These are phyloP conservation scores for Falco peregrinus DNA, from an alignment of 2,797 vertebrate species.

Conservation along the genomic window DNA sequence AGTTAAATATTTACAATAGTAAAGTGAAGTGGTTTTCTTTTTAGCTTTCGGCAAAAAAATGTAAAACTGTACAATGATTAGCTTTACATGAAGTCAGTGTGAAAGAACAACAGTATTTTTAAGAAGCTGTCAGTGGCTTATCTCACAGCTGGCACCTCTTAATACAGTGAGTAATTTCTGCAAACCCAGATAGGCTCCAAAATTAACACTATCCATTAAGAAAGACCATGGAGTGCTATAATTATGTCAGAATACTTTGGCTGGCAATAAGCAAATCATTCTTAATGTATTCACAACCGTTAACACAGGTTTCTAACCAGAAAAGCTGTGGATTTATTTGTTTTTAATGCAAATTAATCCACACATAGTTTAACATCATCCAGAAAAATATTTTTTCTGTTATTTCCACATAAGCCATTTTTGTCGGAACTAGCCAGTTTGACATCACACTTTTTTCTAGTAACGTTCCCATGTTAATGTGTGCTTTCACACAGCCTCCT, in stretches of 20 bases:
- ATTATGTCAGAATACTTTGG: constrained; percentile 25
- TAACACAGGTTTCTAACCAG: constrained; percentile 13
- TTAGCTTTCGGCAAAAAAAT: not conserved
- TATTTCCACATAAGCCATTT: constrained; percentile 5
- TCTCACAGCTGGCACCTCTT: constrained; percentile 58
- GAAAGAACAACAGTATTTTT: constrained; percentile 29
- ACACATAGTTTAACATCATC: not conserved
- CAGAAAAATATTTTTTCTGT: not conserved
- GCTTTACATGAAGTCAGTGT: not conserved
- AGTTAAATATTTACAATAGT: constrained; percentile 25
- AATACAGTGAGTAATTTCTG: constrained; percentile 51
- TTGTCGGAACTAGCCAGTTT: not conserved
- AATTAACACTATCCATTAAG: constrained; percentile 50
- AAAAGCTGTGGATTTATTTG: not conserved
- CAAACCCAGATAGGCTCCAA: constrained; percentile 30
- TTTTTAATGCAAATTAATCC: not conserved
- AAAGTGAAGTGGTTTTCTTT: constrained; percentile 7
- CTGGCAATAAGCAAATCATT: constrained; percentile 13
- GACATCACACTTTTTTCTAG: not conserved
- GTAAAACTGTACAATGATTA: not conserved
- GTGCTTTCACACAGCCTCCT: not conserved
- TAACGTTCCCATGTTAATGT: not conserved
- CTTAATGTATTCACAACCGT: not conserved
- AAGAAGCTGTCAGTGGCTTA: constrained; percentile 39
- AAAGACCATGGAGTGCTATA: constrained; percentile 6